Percentiles rank a stretch among this genome's conserved stretches.
Evolutionary conservation across 2,888 invertebrate genomes (phyloP).

Genomic region (Sesia apiformis): DNA sequence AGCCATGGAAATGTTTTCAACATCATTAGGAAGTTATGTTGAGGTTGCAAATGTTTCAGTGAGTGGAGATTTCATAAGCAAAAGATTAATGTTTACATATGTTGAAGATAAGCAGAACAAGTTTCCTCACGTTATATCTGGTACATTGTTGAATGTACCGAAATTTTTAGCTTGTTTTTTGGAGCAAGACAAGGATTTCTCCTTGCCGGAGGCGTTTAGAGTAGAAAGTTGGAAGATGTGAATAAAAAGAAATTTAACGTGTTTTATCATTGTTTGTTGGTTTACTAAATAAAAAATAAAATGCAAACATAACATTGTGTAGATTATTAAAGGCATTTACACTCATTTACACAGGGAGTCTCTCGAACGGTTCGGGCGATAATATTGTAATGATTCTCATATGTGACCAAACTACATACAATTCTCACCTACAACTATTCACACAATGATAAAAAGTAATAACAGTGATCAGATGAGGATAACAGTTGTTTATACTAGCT

Average conservation of each 20-base stretch:
- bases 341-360: too few relatives aligned
- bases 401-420: too few relatives aligned
- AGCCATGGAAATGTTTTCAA: constrained; percentile 84
- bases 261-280: too few relatives aligned
- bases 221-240: constrained; percentile 34
- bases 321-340: too few relatives aligned
- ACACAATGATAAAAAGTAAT: too few relatives aligned
- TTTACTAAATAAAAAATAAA: too few relatives aligned
- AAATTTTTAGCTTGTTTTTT: constrained; percentile 82
- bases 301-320: too few relatives aligned
- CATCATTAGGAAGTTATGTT: constrained; percentile 75
- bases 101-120: constrained; percentile 70
- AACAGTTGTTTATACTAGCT: too few relatives aligned
- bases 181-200: constrained; percentile 72
- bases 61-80: constrained; percentile 83
- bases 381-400: too few relatives aligned
- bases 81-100: constrained; percentile 82
- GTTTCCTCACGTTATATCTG: constrained; percentile 81
- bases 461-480: too few relatives aligned
- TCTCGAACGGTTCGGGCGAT: too few relatives aligned
- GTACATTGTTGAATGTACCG: constrained; percentile 83
- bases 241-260: background rate
- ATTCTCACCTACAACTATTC: too few relatives aligned
- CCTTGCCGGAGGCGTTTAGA: constrained; percentile 37
- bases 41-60: constrained; percentile 84